These are phyloP conservation scores for Hydractinia echinata DNA, from an alignment of 30 jellyfish, hydroid and myxozoan genomes.

Conservation along the genomic window DNA sequence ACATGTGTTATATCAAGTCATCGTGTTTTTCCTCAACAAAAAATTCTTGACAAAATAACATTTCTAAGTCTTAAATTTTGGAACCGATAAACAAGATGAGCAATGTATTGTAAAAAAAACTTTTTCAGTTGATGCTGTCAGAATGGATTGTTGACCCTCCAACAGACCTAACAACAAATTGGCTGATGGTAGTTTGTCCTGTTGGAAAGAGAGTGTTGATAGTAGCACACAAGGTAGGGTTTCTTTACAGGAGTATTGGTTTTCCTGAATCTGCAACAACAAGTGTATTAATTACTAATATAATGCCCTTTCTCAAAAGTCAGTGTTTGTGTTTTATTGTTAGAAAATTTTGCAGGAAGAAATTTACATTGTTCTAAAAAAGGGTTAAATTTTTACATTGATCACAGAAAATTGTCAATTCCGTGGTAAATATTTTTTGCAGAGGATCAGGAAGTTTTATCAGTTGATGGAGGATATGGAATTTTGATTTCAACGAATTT, in stretches of 20 bases:
- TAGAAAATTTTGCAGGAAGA: not conserved
- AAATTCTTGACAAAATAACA: no score
- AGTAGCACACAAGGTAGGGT: slow-evolving; percentile 80
- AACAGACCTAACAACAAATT: slow-evolving; percentile 49
- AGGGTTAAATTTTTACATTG: not conserved
- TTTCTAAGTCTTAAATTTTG: no score
- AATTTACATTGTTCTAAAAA: not conserved
- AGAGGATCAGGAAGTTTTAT: no score
- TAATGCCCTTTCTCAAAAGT: not conserved
- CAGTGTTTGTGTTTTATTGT: not conserved
- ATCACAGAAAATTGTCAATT: not conserved
- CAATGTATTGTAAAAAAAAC: not conserved
- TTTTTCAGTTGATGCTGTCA: slow-evolving; percentile 72
- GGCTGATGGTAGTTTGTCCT: slow-evolving; percentile 88
- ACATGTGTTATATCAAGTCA: no score
- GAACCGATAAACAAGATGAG: no score
- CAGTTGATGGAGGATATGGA: no score
- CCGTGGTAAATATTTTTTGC: no score
- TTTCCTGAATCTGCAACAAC: not conserved
- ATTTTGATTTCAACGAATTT: no score
- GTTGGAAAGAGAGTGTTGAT: slow-evolving; percentile 87
- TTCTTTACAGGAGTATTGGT: not conserved
- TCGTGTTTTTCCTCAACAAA: no score
- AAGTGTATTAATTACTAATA: no score
- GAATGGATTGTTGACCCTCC: slow-evolving; percentile 97